phyloP scores from a whole-genome alignment of 2,113 vertebrate species.

The Bos javanicus region DNA sequence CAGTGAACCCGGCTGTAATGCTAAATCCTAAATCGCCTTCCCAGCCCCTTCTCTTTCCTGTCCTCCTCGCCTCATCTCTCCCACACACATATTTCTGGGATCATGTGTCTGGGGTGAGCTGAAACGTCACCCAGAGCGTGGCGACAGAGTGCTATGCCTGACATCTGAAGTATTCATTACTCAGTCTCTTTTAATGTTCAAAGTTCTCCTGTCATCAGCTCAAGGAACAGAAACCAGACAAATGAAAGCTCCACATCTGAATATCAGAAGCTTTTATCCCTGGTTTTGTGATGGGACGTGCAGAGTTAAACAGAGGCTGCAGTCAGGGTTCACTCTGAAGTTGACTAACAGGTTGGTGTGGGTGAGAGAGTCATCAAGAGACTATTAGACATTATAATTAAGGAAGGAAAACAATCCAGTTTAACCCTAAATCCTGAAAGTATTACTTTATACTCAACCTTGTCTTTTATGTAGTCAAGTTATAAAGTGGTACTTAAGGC shows the following conservation, averaged over 20 bases:
- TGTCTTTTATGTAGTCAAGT: background rate
- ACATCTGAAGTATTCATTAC: background rate
- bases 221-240: slow-evolving; percentile 1
- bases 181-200: background rate
- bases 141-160: background rate
- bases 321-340: slow-evolving; percentile 3
- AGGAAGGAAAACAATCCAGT: slow-evolving; percentile 34
- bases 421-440: slow-evolving; percentile 34
- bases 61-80: background rate
- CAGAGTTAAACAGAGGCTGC: slow-evolving; percentile 47
- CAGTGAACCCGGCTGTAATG: background rate
- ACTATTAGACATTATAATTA: slow-evolving; percentile 49
- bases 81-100: background rate
- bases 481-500: background rate
- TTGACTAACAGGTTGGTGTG: slow-evolving; percentile 50
- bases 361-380: slow-evolving; percentile 18
- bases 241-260: background rate
- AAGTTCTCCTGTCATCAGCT: background rate
- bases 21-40: background rate
- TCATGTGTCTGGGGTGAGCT: background rate
- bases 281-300: background rate
- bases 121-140: background rate
- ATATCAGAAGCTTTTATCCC: background rate
- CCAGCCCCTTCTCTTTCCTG: background rate
- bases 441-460: background rate